Percentiles rank a stretch among this genome's conserved stretches.
Evolutionary conservation across 2,797 vertebrate genomes (phyloP).

Genomic region (Trematomus bernacchii): DNA sequence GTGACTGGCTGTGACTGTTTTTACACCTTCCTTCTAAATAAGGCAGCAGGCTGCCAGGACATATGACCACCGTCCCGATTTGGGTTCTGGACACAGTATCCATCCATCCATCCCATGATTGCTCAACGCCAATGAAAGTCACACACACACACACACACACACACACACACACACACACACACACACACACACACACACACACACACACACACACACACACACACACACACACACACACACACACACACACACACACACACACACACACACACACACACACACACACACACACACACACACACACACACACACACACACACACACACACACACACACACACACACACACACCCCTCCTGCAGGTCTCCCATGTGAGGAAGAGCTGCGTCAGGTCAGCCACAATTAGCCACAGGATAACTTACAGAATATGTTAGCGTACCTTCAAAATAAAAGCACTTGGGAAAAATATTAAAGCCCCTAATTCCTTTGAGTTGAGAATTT

Average conservation of each 20-base stretch:
- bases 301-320: too few relatives aligned
- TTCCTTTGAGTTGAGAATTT: background rate
- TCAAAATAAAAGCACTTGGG: slow-evolving; percentile 67
- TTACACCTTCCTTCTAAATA: slow-evolving; percentile 96
- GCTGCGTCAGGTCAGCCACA: slow-evolving; percentile 46
- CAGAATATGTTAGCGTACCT: slow-evolving; percentile 29
- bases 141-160: slow-evolving; percentile 72
- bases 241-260: too few relatives aligned
- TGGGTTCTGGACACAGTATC: slow-evolving; percentile 86
- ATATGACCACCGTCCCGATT: slow-evolving; percentile 87
- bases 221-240: slow-evolving; percentile 66
- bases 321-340: too few relatives aligned
- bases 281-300: too few relatives aligned
- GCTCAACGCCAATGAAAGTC: slow-evolving; percentile 85
- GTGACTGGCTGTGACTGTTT: slow-evolving; percentile 86
- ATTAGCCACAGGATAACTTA: slow-evolving; percentile 43
- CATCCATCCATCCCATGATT: slow-evolving; percentile 85
- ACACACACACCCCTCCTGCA: slow-evolving; percentile 66
- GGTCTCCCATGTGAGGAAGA: slow-evolving; percentile 71
- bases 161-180: slow-evolving; percentile 62
- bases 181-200: slow-evolving; percentile 66
- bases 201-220: slow-evolving; percentile 71
- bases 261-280: too few relatives aligned
- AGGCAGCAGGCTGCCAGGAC: slow-evolving; percentile 88
- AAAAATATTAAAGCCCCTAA: background rate